Evolutionary conservation across 2,888 invertebrate genomes (phyloP), one percentile per base, ranked within the genome.

Genomic region (Pelosia muscerda): DNA sequence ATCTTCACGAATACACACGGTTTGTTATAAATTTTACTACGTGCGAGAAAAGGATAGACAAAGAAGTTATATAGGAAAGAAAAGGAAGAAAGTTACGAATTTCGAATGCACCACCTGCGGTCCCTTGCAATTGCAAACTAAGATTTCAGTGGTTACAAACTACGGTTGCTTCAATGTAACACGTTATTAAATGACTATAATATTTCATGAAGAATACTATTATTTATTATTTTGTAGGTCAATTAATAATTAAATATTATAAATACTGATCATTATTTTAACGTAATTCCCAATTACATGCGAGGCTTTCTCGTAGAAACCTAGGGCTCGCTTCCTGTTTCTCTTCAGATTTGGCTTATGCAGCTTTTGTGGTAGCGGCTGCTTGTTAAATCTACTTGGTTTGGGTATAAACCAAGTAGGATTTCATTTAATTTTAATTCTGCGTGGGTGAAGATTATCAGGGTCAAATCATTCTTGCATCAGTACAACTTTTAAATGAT

Each of bases 61-160:
- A 49, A 34, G n/a, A 3, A 26, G 31, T 56, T 11, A 22, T 10
- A 23, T 15, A 34, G 53, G 72, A 62, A 34, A 25, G 63, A 79
- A 63, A 71, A 65, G 66, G 74, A 77, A 10, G 26, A 59, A 65
- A 10, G 11, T 65, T 58, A 49, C 15, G 4, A 34, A 59, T 63
- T 53, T 65, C 53, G 22, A 72, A 67, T 72, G 73, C 71, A 71
- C 69, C 78, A 78, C 75, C 72, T 78, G 76, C 71, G 69, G 72
- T 78, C 65, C 66, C 70, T 72, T 71, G 63, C 70, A 64, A 74
- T 65, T 77, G 65, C 62, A 66, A 78, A 75, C 75, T 72, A 68
- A 70, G 69, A 72, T 72, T 74, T 76, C 62, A 72, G 69, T 69
- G 38, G 42, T 63, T 66, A 66, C 65, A 65, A 65, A 56, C 56